Evolutionary conservation across 2,797 vertebrate species (phyloP), one percentile per base, ranked within the genome.

Genomic region (Acanthiza pusilla): DNA sequence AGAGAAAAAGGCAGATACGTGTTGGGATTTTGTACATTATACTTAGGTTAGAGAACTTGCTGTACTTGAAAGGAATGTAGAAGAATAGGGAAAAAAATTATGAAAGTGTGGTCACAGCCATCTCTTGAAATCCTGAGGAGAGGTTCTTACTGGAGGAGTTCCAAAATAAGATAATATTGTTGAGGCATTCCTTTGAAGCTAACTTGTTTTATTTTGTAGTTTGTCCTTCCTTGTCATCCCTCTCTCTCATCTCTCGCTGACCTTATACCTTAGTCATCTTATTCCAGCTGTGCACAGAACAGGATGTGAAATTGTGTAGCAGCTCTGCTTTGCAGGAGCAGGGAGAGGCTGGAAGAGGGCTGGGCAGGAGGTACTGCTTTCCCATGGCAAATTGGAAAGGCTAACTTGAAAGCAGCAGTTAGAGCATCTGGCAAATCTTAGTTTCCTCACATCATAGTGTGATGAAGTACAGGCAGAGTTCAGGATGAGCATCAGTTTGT

Each of bases 171-270:
- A 87, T 36, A 51, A 79, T 67, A 82, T 47, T 68, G 26, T 72
- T 85, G 42, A 91, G 60, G 81, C 85, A 89, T 89, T 89, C 63
- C 77, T 95, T 94, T 93, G 91, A 95, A 91, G 94, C 57, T 70
- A 34, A 51, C 7, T 79, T 67, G 29, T 75, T 68, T 76, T 91
- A 45, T 73, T 92, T 84, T 75, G 63, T 66, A 66, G 86, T 84
- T 87, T 85, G 48, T 75, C 58, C 67, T 94, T 67, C 67, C 40
- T 91, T 43, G 13, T 72, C 84, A 65, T 57, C 81, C 7, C 0
- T 61, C 25, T 85, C 43, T 93, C 16, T 88, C 73, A 68, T 86
- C 54, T 74, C 32, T 73, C 45, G 13, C 60, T 92, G 86, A 84
- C 80, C 62, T 84, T 76, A 36, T 5, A 75, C 36, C 53, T 47